Base-by-base conservation (phyloP, 2,888 invertebrate genomes). In the Torymus texanus region DNA sequence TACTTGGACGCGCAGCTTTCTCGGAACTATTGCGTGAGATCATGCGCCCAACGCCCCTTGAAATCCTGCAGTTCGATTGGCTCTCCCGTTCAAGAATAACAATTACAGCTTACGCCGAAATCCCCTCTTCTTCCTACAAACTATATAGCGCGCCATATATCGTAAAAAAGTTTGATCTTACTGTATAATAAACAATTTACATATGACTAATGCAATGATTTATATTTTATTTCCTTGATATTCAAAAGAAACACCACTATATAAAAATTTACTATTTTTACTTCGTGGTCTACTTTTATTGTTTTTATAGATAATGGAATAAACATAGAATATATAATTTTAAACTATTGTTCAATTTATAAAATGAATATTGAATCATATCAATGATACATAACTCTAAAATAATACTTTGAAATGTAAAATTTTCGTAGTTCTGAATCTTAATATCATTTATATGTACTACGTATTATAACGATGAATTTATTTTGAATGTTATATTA, bases 1-100 rank as follows among this genome's bases (percentile, higher is more conserved):
- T 86, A 85, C 87, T 84, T 85, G 87, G 83, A 85, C 87, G 87
- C 85, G 87, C 83, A 88, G 87, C 87, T 89, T 87, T 87, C 88
- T 83, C 67, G 82, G 82, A 58, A 63, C 58, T 5, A 74, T 12
- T 74, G 58, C 16, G 63, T 73, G 74, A 79, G 68, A 63, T 79
- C 78, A 74, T 74, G 68, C 78, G 72, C 74, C 74, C 68, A 74
- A 68, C 70, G 51, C 74, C 78, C 74, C 78, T 74, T 73, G 11
- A 18, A 56, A 61, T 53, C 21, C 53, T 53, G 74, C 51, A 68
- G n/a, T 68, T 74, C 67, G 78, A 79, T 79, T 79, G 78, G 78
- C 72, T 79, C 58, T 68, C 63, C 78, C 53, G 58, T n/a, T 68
- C 14, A 66, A 74, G 74, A 58, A 63, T 74, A 62, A 74, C 78